Evolutionary conservation across 2,797 vertebrate species (phyloP), one percentile per base, ranked within the genome.

Genomic region (Mus minutoides): DNA sequence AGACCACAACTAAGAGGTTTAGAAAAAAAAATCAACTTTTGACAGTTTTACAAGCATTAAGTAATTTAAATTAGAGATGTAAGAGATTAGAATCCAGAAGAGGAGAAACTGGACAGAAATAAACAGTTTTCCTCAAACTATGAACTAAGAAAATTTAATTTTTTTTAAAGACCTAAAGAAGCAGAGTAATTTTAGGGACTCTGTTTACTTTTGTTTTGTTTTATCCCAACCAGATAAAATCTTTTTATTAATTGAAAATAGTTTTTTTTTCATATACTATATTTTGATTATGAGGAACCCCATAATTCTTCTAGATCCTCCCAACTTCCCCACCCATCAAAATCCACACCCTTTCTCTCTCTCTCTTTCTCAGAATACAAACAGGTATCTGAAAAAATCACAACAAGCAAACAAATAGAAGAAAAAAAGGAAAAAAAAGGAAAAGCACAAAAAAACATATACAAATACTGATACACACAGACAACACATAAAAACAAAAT

Each of bases 21-120:
- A 7, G 19, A 37, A 40, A 69, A 40, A 69, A 43, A 95, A 93
- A 94, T 69, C 22, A 46, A 21, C 40, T 91, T 91, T 82, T 49
- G 13, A 96, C 67, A 88, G 73, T 91, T 84, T 78, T 77, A 52
- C 88, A 37, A 64, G 71, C 87, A 67, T 82, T 46, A 62, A 40
- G 62, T 75, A 40, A 87, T 80, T 95, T 83, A 95, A 92, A 96
- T 93, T 92, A 92, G 56, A 95, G 31, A 91, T 75, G 26, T 91
- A 88, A 91, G 46, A 92, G 43, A 76, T 84, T 82, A 88, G 37
- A 80, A 84, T 79, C 34, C 80, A 62, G 7, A 31, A 64, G 24
- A 90, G 64, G 34, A 88, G 90, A 96, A 73, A 62, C 22, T 8
- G 21, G 40, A 54, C 60, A 69, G 82, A 76, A 95, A 67, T 34